Conservation (phyloP, 1,140 invertebrate species). For the Cydia splendana region DNA sequence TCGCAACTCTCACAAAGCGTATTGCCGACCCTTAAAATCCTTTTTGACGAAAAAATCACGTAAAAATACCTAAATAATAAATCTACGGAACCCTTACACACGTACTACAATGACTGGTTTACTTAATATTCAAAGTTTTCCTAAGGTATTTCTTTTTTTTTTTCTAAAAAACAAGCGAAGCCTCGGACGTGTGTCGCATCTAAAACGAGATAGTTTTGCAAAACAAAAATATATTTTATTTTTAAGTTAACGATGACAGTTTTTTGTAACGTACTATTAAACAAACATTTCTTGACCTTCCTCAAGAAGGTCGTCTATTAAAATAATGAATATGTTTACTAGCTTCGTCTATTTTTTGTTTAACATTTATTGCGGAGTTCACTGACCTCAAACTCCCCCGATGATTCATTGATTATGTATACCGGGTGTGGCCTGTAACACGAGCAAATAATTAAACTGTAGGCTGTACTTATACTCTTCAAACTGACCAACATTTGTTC, state of each 20-base stretch:
- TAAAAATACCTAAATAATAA: neutral
- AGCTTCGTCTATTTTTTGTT: too few species aligned
- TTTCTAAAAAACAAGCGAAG: neutral
- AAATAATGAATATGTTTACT: too few species aligned
- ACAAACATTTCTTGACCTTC: neutral
- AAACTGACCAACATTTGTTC: too few species aligned
- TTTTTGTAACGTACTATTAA: neutral
- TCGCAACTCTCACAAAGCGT: too few species aligned
- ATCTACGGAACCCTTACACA: neutral
- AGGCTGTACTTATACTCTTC: too few species aligned
- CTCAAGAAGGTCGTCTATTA: neutral
- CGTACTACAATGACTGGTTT: neutral
- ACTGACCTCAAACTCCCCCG: too few species aligned
- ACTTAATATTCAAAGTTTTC: conserved; percentile 22
- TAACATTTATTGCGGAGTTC: too few species aligned
- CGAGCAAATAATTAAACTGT: too few species aligned
- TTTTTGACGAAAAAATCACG: too few species aligned
- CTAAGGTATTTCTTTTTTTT: neutral
- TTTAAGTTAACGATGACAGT: neutral
- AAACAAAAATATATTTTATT: neutral
- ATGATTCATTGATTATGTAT: too few species aligned
- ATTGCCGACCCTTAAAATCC: too few species aligned
- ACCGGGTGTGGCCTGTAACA: too few species aligned
- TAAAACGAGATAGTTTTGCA: conserved; percentile 13
- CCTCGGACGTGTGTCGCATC: neutral